phyloP scores from a whole-genome alignment of 2,797 vertebrate genomes.

The Falco biarmicus region DNA sequence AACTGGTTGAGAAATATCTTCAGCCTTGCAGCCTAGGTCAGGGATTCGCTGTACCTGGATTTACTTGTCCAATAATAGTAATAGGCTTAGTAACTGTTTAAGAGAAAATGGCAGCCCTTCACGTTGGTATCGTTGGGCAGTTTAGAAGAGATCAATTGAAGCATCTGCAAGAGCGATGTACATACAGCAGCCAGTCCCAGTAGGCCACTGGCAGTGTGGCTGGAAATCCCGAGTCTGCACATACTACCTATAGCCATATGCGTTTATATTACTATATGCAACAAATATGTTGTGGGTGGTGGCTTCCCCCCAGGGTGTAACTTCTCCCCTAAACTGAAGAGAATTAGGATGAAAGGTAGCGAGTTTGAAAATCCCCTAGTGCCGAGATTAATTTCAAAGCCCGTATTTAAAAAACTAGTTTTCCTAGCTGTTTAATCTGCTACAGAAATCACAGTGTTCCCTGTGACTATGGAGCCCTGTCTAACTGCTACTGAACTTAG shows the following conservation, averaged over 20 bases:
- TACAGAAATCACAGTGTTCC: not conserved
- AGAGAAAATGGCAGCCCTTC: not conserved
- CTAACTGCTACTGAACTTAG: not conserved
- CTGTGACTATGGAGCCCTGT: not conserved
- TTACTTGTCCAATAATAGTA: not conserved
- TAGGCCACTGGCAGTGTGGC: not conserved
- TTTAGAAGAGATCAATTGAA: not conserved
- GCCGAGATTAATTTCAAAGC: not conserved
- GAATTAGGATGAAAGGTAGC: not conserved
- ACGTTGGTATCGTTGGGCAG: not conserved
- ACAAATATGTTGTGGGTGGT: not conserved
- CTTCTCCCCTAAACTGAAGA: not conserved
- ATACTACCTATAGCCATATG: fast-evolving
- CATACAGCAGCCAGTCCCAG: not conserved
- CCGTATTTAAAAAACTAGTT: not conserved
- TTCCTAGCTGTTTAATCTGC: not conserved
- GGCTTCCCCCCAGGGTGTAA: not conserved
- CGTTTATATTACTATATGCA: not conserved
- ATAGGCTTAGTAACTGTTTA: not conserved
- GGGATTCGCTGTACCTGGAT: not conserved
- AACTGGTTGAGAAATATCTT: not conserved
- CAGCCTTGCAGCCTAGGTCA: not conserved
- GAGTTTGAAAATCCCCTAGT: not conserved
- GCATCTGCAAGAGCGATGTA: not conserved
- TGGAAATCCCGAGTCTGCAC: not conserved